A percentile compares a stretch with the other conserved stretches of the same genome.
phyloP scores from a whole-genome alignment of 2,113 vertebrate species.

The Acrocephalus kingi region DNA sequence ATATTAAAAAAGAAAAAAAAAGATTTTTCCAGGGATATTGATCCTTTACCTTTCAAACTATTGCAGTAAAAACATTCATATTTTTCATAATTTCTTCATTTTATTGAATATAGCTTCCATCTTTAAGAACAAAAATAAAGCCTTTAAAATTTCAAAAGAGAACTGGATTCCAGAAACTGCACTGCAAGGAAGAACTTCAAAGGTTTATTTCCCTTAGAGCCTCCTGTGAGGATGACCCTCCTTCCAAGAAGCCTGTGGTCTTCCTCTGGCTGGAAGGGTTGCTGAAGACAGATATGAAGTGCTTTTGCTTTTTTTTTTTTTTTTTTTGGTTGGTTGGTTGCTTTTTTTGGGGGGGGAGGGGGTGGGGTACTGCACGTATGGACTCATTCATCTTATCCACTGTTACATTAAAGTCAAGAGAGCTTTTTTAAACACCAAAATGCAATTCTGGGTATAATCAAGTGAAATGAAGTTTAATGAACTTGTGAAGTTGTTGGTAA shows the following conservation, averaged over 20 bases:
- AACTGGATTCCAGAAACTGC: not conserved
- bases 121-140: conserved; percentile 9
- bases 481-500: not conserved
- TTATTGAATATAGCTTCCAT: not conserved
- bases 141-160: conserved; percentile 8
- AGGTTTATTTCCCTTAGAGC: not conserved
- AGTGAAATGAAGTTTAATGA: conserved; percentile 6
- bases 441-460: not conserved
- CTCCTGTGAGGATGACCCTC: not conserved
- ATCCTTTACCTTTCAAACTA: not conserved
- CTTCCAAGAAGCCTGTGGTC: conserved; percentile 5
- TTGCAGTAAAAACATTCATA: not conserved
- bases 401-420: not conserved
- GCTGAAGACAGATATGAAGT: not conserved
- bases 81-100: not conserved
- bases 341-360: no score
- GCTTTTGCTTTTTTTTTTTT: not conserved
- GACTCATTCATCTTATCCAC: not conserved
- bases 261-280: not conserved
- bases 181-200: conserved; percentile 1
- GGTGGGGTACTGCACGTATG: not conserved
- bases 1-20: not conserved
- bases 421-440: not conserved
- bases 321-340: no score
- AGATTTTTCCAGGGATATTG: not conserved